phyloP scores from a whole-genome alignment of 2,888 invertebrate genomes.

The Andrena praecox region DNA sequence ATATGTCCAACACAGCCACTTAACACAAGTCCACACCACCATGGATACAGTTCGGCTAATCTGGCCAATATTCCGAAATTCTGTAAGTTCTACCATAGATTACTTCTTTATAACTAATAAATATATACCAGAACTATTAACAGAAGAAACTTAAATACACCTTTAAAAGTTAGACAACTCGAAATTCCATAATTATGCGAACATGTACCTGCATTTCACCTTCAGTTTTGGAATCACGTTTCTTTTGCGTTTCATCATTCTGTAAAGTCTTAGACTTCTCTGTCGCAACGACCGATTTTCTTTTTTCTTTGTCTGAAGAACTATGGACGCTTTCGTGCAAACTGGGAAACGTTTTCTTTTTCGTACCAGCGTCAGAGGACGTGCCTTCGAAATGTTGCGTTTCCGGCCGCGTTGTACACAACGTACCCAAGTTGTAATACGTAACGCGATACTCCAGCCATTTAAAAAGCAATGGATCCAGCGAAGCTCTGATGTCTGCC shows the following conservation, averaged over 20 bases:
- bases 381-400: conserved; percentile 75
- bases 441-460: conserved; percentile 88
- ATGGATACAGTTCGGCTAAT: conserved; percentile 85
- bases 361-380: conserved; percentile 77
- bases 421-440: conserved; percentile 75
- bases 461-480: conserved; percentile 89
- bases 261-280: conserved; percentile 75
- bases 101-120: conserved; percentile 50
- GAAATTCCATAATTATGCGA: conserved; percentile 11
- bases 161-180: background rate
- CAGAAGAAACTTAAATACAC: background rate
- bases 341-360: conserved; percentile 82
- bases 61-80: conserved; percentile 76
- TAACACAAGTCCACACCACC: conserved; percentile 86
- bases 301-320: conserved; percentile 82
- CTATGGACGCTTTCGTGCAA: conserved; percentile 83
- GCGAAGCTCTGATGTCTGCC: conserved; percentile 86
- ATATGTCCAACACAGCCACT: conserved; percentile 87
- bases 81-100: conserved; percentile 71
- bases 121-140: conserved; percentile 5
- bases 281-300: conserved; percentile 68
- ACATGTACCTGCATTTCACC: conserved; percentile 72
- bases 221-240: conserved; percentile 66
- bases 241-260: conserved; percentile 67
- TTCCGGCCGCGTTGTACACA: conserved; percentile 63